Percentiles rank a stretch among this genome's conserved stretches.
phyloP scores from a whole-genome alignment of 2,113 vertebrate genomes.

The Mungos mungo region DNA sequence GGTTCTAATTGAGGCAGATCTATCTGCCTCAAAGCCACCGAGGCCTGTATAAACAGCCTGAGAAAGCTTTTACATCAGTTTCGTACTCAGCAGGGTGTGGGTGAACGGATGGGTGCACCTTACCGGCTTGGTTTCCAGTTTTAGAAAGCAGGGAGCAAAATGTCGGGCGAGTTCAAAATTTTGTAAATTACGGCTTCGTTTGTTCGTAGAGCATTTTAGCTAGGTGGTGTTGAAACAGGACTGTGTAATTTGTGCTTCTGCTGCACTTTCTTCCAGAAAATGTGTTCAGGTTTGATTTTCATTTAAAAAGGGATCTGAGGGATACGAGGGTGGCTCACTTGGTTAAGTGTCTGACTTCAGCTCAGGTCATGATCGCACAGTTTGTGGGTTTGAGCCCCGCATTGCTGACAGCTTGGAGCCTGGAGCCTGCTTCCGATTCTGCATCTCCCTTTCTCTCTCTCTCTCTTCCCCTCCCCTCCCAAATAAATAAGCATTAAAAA shows the following conservation, averaged over 20 bases:
- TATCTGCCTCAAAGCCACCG: conserved; percentile 38
- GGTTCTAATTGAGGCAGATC: conserved; percentile 50
- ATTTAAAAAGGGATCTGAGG: not conserved
- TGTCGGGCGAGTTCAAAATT: not conserved
- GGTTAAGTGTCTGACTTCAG: too few species aligned
- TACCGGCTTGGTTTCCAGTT: conserved; percentile 51
- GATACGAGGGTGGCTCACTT: too few species aligned
- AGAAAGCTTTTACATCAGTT: conserved; percentile 49
- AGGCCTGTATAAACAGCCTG: conserved; percentile 9
- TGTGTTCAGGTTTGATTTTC: conserved; percentile 49
- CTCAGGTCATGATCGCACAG: too few species aligned
- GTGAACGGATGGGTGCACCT: not conserved
- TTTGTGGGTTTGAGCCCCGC: too few species aligned
- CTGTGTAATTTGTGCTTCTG: conserved; percentile 16
- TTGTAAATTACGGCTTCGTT: conserved; percentile 10
- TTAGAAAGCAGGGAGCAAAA: conserved; percentile 53
- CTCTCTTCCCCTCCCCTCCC: too few species aligned
- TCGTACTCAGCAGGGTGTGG: conserved; percentile 19
- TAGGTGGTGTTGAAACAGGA: not conserved
- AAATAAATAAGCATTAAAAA: too few species aligned
- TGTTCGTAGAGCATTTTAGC: conserved; percentile 51
- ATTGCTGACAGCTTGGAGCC: too few species aligned
- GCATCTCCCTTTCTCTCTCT: too few species aligned
- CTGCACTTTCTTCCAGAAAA: conserved; percentile 37
- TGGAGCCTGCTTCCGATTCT: too few species aligned